These are phyloP conservation scores for Neria commutata DNA, from an alignment of 2,888 invertebrate species.

Conservation along the genomic window DNA sequence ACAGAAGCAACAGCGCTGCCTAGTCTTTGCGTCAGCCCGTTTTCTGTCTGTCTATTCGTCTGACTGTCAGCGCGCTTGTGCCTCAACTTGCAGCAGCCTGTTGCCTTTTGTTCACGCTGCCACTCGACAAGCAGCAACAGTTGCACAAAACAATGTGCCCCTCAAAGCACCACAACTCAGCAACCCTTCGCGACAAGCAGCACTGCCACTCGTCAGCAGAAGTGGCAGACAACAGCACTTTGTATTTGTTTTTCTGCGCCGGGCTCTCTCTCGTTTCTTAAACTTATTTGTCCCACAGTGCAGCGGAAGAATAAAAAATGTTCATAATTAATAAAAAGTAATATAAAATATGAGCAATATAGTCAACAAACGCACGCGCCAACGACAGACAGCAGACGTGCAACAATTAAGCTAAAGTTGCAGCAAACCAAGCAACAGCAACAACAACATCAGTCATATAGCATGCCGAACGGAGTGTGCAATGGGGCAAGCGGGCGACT, in stretches of 20 bases:
- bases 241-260: no score
- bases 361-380: not conserved
- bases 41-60: conserved; percentile 7
- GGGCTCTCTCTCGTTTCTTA: no score
- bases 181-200: no score
- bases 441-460: not conserved
- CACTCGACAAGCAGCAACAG: not conserved
- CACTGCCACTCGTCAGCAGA: no score
- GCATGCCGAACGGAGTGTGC: not conserved
- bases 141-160: not conserved
- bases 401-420: not conserved
- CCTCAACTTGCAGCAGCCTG: not conserved
- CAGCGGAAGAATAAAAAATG: not conserved
- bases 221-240: no score
- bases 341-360: not conserved
- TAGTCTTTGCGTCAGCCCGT: no score
- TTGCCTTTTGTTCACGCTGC: not conserved
- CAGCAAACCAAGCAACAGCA: not conserved
- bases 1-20: conserved; percentile 30
- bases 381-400: not conserved
- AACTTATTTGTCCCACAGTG: no score
- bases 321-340: no score
- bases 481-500: not conserved
- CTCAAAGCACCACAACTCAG: no score
- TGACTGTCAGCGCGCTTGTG: not conserved